These are phyloP conservation scores for Monochamus saltuarius DNA, from an alignment of 1,140 invertebrate species.

Conservation along the genomic window DNA sequence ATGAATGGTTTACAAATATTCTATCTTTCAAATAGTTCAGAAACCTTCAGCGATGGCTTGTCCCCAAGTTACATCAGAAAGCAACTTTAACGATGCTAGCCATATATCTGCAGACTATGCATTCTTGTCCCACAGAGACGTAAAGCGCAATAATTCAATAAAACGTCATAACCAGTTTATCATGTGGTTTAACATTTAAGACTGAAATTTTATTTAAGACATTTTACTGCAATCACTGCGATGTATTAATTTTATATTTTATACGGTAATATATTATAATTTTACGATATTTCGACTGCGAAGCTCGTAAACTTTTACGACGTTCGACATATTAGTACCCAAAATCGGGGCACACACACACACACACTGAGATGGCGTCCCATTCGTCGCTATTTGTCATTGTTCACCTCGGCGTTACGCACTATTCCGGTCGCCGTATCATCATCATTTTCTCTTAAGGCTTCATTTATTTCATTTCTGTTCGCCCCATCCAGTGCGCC, in stretches of 20 bases:
- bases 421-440: conserved; percentile 23
- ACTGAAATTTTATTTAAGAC: conserved; percentile 4
- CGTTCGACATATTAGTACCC: conserved; percentile 5
- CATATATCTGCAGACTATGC: no score
- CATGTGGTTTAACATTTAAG: conserved; percentile 1
- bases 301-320: conserved; percentile 6
- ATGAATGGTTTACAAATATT: no score
- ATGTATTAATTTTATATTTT: conserved; percentile 9
- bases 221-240: conserved; percentile 10
- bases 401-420: conserved; percentile 38
- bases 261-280: conserved; percentile 11
- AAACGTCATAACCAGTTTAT: not conserved
- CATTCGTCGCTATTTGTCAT: conserved; percentile 35
- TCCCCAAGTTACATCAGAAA: no score
- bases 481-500: conserved; percentile 21
- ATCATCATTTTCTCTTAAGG: conserved; percentile 51
- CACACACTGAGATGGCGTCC: not conserved
- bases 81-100: no score
- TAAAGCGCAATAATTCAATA: no score
- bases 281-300: conserved; percentile 9
- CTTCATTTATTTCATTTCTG: conserved; percentile 50
- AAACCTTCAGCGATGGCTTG: no score
- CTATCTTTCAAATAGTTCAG: no score
- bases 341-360: not conserved
- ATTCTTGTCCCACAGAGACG: no score